Percentiles rank a stretch among this genome's conserved stretches.
Evolutionary conservation across 2,113 vertebrate genomes (phyloP).

Genomic region (Manacus vitellinus): DNA sequence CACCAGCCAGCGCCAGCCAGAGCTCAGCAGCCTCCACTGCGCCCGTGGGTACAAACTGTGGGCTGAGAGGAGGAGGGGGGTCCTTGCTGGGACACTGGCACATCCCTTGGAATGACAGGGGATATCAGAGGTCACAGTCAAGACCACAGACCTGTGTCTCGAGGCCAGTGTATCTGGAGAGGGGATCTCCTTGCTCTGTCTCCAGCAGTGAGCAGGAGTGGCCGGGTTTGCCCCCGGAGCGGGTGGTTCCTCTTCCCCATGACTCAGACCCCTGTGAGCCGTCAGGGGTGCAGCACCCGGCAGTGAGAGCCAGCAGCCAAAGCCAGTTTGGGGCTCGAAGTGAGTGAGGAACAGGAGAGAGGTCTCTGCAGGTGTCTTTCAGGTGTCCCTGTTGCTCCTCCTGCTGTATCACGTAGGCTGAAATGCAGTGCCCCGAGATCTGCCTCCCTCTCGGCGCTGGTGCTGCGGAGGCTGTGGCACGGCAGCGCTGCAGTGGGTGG

Average conservation of each 20-base stretch:
- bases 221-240: background rate
- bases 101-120: background rate
- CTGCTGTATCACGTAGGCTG: rapidly evolving
- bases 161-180: rapidly evolving
- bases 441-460: rapidly evolving
- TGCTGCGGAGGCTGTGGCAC: rapidly evolving
- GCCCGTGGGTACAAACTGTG: rapidly evolving
- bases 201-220: rapidly evolving
- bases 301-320: background rate
- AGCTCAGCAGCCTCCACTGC: rapidly evolving
- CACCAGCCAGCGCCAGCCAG: rapidly evolving
- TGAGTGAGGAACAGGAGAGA: background rate
- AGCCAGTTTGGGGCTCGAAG: rapidly evolving
- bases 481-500: background rate
- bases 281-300: rapidly evolving
- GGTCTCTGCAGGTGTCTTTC: background rate
- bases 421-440: rapidly evolving
- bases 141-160: rapidly evolving
- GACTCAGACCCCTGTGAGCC: background rate
- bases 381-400: background rate
- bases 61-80: background rate
- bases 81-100: background rate
- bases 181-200: background rate
- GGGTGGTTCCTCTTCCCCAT: background rate
- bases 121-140: rapidly evolving